Evolutionary conservation across 2,113 vertebrate genomes (phyloP).

Genomic region (Heterotilapia buettikoferi): DNA sequence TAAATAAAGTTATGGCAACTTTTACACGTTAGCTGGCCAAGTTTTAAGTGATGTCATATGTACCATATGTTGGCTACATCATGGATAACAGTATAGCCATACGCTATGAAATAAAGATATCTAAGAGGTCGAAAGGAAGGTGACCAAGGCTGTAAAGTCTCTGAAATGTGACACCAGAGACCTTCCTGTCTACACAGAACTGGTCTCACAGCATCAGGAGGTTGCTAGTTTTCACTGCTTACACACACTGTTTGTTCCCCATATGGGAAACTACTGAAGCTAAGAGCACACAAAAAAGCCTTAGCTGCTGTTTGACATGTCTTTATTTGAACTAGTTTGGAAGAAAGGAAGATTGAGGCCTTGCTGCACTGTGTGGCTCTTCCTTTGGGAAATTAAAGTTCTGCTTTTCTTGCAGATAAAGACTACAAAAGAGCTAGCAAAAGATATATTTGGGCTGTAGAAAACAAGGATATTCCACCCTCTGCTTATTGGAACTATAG

Average conservation of each 20-base stretch:
- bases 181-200: neutral
- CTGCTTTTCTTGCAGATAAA: neutral
- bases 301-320: conserved; percentile 31
- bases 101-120: neutral
- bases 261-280: conserved; percentile 46
- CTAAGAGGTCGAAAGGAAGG: neutral
- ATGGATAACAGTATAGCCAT: neutral
- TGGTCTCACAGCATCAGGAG: neutral
- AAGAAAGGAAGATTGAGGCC: conserved; percentile 5
- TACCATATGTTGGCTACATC: neutral
- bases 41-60: neutral
- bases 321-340: conserved; percentile 36
- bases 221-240: conserved; percentile 16
- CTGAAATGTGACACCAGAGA: conserved; percentile 6
- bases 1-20: neutral
- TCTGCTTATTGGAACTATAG: neutral
- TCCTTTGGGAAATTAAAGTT: conserved; percentile 30
- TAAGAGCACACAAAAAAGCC: conserved; percentile 26
- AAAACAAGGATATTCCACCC: neutral
- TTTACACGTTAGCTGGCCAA: neutral
- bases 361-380: neutral
- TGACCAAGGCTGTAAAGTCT: neutral
- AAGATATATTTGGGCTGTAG: neutral
- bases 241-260: conserved; percentile 51
- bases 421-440: neutral